phyloP scores from a whole-genome alignment of 2,113 vertebrate genomes.

The Corythoichthys intestinalis region DNA sequence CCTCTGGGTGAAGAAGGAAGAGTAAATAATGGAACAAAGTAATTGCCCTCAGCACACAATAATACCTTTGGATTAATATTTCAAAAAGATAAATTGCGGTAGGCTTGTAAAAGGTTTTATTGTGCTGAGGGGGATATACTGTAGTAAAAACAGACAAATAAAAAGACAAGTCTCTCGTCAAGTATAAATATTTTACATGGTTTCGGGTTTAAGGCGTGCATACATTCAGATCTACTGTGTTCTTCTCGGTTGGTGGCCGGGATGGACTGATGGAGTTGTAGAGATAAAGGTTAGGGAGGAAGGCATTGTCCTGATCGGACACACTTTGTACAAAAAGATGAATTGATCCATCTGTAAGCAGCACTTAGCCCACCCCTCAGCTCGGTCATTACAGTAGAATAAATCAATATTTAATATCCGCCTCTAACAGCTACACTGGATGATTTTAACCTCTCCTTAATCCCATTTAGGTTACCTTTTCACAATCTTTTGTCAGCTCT shows the following conservation, averaged over 20 bases:
- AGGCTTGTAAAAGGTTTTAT: slow-evolving; percentile 71
- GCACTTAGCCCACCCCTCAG: slow-evolving; percentile 82
- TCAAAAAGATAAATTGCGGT: slow-evolving; percentile 68
- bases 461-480: slow-evolving; percentile 86
- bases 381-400: slow-evolving; percentile 76
- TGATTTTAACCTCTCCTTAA: slow-evolving; percentile 88
- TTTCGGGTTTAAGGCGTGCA: slow-evolving; percentile 59
- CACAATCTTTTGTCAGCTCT: slow-evolving; percentile 75
- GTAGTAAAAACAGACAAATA: slow-evolving; percentile 65
- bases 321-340: slow-evolving; percentile 81
- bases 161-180: slow-evolving; percentile 54
- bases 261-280: slow-evolving; percentile 13
- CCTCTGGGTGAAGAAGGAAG: slow-evolving; percentile 40
- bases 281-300: slow-evolving; percentile 52
- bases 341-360: slow-evolving; percentile 81
- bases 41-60: slow-evolving; percentile 73
- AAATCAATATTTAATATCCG: slow-evolving; percentile 93
- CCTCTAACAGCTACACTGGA: slow-evolving; percentile 74
- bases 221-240: slow-evolving; percentile 37
- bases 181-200: slow-evolving; percentile 73
- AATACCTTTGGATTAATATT: slow-evolving; percentile 75
- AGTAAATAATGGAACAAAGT: slow-evolving; percentile 76
- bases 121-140: slow-evolving; percentile 56
- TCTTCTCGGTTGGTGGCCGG: slow-evolving; percentile 40
- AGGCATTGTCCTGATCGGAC: slow-evolving; percentile 70